phyloP scores from a whole-genome alignment of 2,888 invertebrate genomes.

The Caradrina clavipalpis region DNA sequence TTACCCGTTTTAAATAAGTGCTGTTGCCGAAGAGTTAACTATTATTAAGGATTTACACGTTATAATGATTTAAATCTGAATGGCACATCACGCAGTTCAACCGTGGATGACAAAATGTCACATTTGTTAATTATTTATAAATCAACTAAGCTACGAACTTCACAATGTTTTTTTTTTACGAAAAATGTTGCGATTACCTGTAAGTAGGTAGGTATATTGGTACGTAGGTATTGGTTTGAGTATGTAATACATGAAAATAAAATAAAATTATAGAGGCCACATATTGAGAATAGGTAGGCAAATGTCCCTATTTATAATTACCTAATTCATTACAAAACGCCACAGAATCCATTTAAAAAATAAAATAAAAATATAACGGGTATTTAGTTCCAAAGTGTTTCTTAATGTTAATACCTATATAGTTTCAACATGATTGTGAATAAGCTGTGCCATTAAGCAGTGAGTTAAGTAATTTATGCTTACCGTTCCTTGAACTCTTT shows the following conservation, averaged over 20 bases:
- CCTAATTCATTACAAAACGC: too few species aligned
- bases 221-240: neutral
- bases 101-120: neutral
- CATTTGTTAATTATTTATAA: slow-evolving; percentile 1
- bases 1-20: slow-evolving; percentile 10
- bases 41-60: neutral
- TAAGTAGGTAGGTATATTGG: neutral
- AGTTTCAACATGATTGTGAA: too few species aligned
- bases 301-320: neutral
- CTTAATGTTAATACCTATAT: too few species aligned
- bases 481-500: slow-evolving; percentile 34
- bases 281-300: neutral
- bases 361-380: neutral
- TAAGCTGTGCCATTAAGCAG: neutral
- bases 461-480: slow-evolving; percentile 11
- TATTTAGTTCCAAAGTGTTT: neutral
- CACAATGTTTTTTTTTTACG: neutral
- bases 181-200: neutral
- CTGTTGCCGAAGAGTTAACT: neutral
- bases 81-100: neutral
- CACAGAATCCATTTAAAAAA: neutral
- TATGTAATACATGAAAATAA: neutral
- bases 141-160: slow-evolving; percentile 43
- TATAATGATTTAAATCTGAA: slow-evolving; percentile 1
- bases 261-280: neutral